phyloP scores from a whole-genome alignment of 2,888 invertebrate genomes.

The Drosophila picticornis region DNA sequence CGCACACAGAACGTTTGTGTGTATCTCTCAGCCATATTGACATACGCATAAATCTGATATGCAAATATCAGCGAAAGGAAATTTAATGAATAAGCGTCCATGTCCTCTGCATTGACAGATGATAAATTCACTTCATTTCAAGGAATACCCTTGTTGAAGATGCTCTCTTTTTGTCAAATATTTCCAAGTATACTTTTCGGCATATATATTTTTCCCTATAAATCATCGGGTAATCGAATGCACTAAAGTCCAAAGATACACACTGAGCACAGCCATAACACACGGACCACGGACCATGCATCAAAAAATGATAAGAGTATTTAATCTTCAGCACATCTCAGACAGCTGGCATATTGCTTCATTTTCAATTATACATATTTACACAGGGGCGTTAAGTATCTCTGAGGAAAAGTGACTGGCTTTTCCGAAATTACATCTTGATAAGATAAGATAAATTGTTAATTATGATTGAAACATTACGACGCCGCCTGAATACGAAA shows the following conservation, averaged over 20 bases:
- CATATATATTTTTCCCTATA: neutral
- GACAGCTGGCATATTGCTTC: neutral
- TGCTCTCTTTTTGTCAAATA: neutral
- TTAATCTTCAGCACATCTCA: neutral
- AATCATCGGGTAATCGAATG: neutral
- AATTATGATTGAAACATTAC: slow-evolving; percentile 8
- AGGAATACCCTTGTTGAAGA: neutral
- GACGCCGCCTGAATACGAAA: neutral
- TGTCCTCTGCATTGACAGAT: slow-evolving; percentile 43
- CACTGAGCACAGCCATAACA: neutral
- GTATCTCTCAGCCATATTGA: slow-evolving; percentile 8
- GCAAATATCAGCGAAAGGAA: slow-evolving; percentile 33
- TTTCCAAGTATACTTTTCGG: neutral
- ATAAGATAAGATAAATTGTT: slow-evolving; percentile 19
- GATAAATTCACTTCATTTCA: neutral
- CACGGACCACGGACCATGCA: no score
- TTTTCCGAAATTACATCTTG: slow-evolving; percentile 7
- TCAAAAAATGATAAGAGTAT: neutral
- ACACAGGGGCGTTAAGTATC: neutral
- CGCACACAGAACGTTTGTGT: slow-evolving; percentile 29
- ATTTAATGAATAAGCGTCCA: slow-evolving; percentile 66
- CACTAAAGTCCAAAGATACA: neutral
- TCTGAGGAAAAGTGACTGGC: slow-evolving; percentile 8
- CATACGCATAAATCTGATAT: slow-evolving; percentile 17
- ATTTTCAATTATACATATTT: slow-evolving; percentile 8